Conservation (phyloP, 1,140 invertebrate species). For the Pseudomyrmex dendroicus region DNA sequence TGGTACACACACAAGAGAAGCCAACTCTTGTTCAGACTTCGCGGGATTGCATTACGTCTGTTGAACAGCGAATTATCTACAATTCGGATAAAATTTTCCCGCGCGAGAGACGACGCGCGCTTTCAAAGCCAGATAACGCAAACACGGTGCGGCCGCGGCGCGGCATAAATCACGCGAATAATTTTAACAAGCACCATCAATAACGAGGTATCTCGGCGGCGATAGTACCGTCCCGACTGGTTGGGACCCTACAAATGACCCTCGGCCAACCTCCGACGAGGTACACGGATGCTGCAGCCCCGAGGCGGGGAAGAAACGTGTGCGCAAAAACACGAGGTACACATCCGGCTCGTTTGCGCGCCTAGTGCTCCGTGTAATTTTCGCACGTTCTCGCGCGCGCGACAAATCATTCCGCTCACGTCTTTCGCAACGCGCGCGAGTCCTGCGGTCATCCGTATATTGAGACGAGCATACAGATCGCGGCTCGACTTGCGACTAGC, state of each 20-base stretch:
- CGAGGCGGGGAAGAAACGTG: conserved; percentile 20
- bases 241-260: conserved; percentile 32
- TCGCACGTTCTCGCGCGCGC: conserved; percentile 29
- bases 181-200: conserved; percentile 55
- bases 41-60: conserved; percentile 11
- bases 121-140: conserved; percentile 2
- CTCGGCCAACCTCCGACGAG: conserved; percentile 4
- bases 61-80: conserved; percentile 29
- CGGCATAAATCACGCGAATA: conserved; percentile 46
- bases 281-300: neutral
- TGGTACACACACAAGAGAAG: conserved; percentile 11
- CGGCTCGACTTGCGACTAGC: conserved; percentile 40
- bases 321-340: conserved; percentile 33
- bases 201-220: conserved; percentile 24
- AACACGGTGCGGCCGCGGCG: neutral
- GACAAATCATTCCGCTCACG: neutral
- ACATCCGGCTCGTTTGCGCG: conserved; percentile 46
- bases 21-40: conserved; percentile 37
- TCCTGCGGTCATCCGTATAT: conserved; percentile 29
- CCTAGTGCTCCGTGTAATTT: conserved; percentile 16
- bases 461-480: conserved; percentile 13
- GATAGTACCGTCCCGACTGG: neutral
- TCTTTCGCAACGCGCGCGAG: conserved; percentile 38
- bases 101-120: neutral
- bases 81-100: conserved; percentile 39